Conservation (phyloP, 1,140 invertebrate genomes). For the Drosophila sturtevanti region DNA sequence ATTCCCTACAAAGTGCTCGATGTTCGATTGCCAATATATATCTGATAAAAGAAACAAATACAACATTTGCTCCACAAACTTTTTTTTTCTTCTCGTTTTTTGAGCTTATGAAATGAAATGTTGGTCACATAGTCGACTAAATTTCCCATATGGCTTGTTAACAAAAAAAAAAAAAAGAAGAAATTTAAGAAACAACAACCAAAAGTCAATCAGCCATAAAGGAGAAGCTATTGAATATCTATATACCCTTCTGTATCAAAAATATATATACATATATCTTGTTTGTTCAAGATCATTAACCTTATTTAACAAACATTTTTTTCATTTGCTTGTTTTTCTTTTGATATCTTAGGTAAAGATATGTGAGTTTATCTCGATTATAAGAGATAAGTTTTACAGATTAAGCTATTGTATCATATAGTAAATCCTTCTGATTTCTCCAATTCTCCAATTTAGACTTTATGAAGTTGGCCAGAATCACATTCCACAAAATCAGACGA, state of each 20-base stretch:
- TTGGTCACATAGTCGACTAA: constrained; percentile 24
- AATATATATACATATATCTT: background rate
- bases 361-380: too few species aligned
- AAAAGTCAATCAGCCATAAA: constrained; percentile 25
- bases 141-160: constrained; percentile 70
- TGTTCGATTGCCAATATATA: constrained; percentile 58
- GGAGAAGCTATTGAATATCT: background rate
- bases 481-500: too few species aligned
- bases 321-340: too few species aligned
- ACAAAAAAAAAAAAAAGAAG: constrained; percentile 47
- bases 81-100: constrained; percentile 18
- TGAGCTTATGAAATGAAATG: constrained; percentile 43
- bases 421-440: too few species aligned
- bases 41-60: constrained; percentile 25
- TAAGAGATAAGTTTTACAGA: too few species aligned
- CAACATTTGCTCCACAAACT: constrained; percentile 16
- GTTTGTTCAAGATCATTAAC: too few species aligned
- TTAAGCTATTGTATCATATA: too few species aligned
- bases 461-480: too few species aligned
- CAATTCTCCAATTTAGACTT: too few species aligned
- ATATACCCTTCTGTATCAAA: background rate
- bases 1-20: constrained; percentile 57
- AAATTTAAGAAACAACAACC: background rate
- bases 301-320: too few species aligned
- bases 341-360: too few species aligned